Conservation (phyloP, 2,888 invertebrate species). For the Drosophila stalkeri region DNA sequence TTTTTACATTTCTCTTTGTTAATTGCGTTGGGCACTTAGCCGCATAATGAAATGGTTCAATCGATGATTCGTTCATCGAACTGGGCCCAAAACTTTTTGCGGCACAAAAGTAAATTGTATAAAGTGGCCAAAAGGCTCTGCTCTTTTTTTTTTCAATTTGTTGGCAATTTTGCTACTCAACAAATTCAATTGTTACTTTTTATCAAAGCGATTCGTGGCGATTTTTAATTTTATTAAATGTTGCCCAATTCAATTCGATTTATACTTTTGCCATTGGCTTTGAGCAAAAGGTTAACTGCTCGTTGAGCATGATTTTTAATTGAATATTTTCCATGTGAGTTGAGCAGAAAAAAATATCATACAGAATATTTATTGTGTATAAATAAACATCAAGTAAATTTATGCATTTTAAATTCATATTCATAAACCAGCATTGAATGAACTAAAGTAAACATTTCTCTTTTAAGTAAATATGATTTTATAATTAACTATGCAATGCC, state of each 20-base stretch:
- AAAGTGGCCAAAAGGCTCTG: slow-evolving; percentile 10
- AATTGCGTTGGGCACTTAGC: slow-evolving; percentile 41
- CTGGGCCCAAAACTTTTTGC: not conserved
- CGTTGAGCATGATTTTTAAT: not conserved
- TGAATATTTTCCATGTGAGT: not conserved
- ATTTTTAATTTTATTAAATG: slow-evolving; percentile 35
- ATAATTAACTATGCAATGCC: no score
- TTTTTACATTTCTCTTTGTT: slow-evolving; percentile 25
- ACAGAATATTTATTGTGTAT: no score
- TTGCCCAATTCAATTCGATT: slow-evolving; percentile 12
- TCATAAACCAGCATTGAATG: no score
- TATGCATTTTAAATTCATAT: no score
- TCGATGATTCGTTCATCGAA: slow-evolving; percentile 43
- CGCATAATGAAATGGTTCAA: slow-evolving; percentile 40
- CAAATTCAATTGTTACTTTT: slow-evolving; percentile 20
- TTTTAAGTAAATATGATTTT: no score
- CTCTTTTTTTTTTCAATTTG: slow-evolving; percentile 39
- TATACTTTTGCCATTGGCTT: not conserved
- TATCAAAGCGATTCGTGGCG: slow-evolving; percentile 34
- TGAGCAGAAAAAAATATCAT: not conserved
- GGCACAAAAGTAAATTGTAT: slow-evolving; percentile 26
- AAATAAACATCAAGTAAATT: no score
- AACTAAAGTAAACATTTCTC: no score
- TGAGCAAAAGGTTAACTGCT: not conserved
- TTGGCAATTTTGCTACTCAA: slow-evolving; percentile 33